Evolutionary conservation across 2,797 vertebrate genomes (phyloP).

Genomic region (Lagodon rhomboides): DNA sequence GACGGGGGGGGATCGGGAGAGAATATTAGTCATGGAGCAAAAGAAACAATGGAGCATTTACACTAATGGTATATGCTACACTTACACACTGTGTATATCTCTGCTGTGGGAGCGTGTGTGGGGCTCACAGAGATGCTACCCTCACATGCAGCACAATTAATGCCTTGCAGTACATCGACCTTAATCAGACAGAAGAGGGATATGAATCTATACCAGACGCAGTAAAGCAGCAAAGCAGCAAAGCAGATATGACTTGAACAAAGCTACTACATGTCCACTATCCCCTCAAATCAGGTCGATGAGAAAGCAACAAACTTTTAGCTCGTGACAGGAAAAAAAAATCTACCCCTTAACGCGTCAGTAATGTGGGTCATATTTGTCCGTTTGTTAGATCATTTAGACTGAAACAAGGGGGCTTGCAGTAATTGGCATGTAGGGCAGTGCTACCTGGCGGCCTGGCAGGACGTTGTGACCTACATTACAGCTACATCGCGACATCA

Average conservation of each 20-base stretch:
- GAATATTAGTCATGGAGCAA: slow-evolving; percentile 69
- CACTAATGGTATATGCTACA: slow-evolving; percentile 42
- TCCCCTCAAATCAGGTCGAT: not conserved
- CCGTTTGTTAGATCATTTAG: not conserved
- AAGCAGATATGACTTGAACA: not conserved
- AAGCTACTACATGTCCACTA: not conserved
- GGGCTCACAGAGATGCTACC: slow-evolving; percentile 20
- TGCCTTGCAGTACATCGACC: not conserved
- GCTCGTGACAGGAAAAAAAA: not conserved
- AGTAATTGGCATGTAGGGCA: slow-evolving; percentile 6
- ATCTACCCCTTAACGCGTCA: not conserved
- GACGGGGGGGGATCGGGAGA: not conserved
- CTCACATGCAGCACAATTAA: slow-evolving; percentile 3
- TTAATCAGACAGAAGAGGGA: not conserved
- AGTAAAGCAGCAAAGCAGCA: not conserved
- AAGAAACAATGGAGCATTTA: slow-evolving; percentile 67
- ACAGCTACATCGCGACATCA: slow-evolving; percentile 19
- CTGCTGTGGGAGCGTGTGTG: slow-evolving; percentile 25
- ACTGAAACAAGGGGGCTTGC: slow-evolving; percentile 4
- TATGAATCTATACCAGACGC: not conserved
- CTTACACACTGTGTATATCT: slow-evolving; percentile 18
- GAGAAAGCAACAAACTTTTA: not conserved
- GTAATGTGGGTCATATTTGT: not conserved
- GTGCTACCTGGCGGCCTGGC: slow-evolving; percentile 32
- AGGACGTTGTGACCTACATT: slow-evolving; percentile 55